phyloP scores from a whole-genome alignment of 2,888 invertebrate species.

The Folsomia candida region DNA sequence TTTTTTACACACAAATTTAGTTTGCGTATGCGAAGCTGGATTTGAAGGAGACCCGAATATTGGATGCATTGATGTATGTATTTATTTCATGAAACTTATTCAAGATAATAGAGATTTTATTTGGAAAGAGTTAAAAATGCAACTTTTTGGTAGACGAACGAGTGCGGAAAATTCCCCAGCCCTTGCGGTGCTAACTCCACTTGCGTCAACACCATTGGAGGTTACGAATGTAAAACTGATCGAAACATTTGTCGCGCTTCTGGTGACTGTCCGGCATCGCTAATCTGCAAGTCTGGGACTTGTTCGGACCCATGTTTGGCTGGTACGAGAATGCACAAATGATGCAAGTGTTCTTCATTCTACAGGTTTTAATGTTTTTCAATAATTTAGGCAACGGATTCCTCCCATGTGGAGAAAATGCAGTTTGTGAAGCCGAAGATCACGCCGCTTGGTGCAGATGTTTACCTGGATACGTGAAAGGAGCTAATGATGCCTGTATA shows the following conservation, averaged over 20 bases:
- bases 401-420: slow-evolving; percentile 77
- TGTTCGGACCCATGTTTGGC: slow-evolving; percentile 76
- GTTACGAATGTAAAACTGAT: slow-evolving; percentile 66
- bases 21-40: slow-evolving; percentile 80
- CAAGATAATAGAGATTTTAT: not conserved
- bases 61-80: slow-evolving; percentile 63
- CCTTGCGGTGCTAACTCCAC: slow-evolving; percentile 86
- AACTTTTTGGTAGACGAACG: slow-evolving; percentile 62
- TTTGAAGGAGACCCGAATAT: slow-evolving; percentile 81
- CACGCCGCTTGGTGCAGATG: slow-evolving; percentile 88
- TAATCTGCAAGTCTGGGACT: slow-evolving; percentile 73
- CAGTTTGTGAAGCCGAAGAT: slow-evolving; percentile 81
- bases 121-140: not conserved
- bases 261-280: slow-evolving; percentile 74
- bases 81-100: not conserved
- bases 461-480: slow-evolving; percentile 75
- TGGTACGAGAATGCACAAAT: slow-evolving; percentile 8
- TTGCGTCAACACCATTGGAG: slow-evolving; percentile 81
- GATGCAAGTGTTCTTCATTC: not conserved
- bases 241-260: slow-evolving; percentile 62
- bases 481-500: slow-evolving; percentile 75
- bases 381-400: slow-evolving; percentile 49
- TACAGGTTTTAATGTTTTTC: not conserved
- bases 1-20: too few relatives aligned
- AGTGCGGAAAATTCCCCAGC: slow-evolving; percentile 67